Percentiles rank a stretch among this genome's conserved stretches.
phyloP scores from a whole-genome alignment of 2,888 invertebrate genomes.

The Amphipyra tragopoginis region DNA sequence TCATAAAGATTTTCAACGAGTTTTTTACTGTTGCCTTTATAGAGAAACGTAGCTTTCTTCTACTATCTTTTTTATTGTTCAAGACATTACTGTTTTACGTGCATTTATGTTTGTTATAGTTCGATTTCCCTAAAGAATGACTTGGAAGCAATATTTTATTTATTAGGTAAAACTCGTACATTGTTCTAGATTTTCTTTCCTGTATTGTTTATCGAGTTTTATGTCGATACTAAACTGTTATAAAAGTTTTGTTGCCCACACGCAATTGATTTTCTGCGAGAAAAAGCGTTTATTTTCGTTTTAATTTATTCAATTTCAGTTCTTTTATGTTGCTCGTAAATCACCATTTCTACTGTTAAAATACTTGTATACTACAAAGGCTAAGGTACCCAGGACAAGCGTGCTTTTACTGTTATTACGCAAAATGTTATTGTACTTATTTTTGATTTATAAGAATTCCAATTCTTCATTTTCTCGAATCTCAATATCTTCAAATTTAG shows the following conservation, averaged over 20 bases:
- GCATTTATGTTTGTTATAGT: conserved; percentile 18
- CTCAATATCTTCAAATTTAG: no score
- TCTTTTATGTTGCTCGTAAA: no score
- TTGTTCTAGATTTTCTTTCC: conserved; percentile 9
- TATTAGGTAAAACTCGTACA: conserved; percentile 13
- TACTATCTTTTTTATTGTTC: conserved; percentile 42
- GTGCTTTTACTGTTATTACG: no score
- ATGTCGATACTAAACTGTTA: conserved; percentile 17
- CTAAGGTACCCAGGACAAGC: no score
- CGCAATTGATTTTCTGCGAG: conserved; percentile 1
- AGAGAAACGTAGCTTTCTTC: conserved; percentile 51
- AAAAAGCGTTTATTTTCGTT: not conserved
- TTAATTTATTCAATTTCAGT: no score
- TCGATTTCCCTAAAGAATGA: conserved; percentile 13
- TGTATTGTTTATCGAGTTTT: conserved; percentile 17
- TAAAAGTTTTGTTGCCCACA: not conserved
- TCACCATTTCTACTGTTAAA: no score
- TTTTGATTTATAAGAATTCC: no score
- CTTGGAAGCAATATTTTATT: conserved; percentile 16
- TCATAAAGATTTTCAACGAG: conserved; percentile 65
- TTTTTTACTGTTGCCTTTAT: conserved; percentile 52
- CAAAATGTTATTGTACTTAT: no score
- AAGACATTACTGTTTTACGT: conserved; percentile 29
- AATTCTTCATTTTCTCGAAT: no score
- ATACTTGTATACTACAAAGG: no score